Percentiles rank a stretch among this genome's conserved stretches.
phyloP scores from a whole-genome alignment of 1,140 invertebrate genomes.

The Dryas iulia region DNA sequence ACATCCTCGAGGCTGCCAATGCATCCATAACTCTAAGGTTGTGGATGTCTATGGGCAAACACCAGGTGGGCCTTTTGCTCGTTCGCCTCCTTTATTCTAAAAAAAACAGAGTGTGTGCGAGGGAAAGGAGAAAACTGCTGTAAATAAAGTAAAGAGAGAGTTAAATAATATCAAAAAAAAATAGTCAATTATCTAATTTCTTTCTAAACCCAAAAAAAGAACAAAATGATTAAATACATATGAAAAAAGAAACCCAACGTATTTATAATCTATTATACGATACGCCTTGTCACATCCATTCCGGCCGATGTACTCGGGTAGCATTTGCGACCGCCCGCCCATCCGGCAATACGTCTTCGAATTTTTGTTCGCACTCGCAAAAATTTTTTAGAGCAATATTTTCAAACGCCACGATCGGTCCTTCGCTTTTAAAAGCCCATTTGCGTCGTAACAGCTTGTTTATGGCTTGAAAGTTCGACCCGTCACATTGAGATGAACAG shows the following conservation, averaged over 20 bases:
- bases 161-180: too few relatives aligned
- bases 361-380: conserved; percentile 36
- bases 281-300: conserved; percentile 27
- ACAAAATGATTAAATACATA: not conserved
- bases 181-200: too few relatives aligned
- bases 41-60: too few relatives aligned
- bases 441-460: conserved; percentile 46
- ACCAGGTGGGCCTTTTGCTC: too few relatives aligned
- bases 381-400: conserved; percentile 43
- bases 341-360: conserved; percentile 38
- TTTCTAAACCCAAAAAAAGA: too few relatives aligned
- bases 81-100: too few relatives aligned
- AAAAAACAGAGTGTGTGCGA: too few relatives aligned
- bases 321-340: conserved; percentile 36
- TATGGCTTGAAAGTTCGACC: conserved; percentile 29
- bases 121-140: too few relatives aligned
- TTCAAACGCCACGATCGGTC: conserved; percentile 39
- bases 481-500: conserved; percentile 35
- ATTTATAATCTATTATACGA: conserved; percentile 1
- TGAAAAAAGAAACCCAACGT: not conserved
- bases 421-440: conserved; percentile 47
- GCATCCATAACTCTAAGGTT: too few relatives aligned
- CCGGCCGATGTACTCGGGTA: conserved; percentile 34
- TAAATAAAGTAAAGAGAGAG: too few relatives aligned
- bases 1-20: too few relatives aligned